Evolutionary conservation across 2,888 invertebrate species (phyloP).

Genomic region (Acronicta leporina): DNA sequence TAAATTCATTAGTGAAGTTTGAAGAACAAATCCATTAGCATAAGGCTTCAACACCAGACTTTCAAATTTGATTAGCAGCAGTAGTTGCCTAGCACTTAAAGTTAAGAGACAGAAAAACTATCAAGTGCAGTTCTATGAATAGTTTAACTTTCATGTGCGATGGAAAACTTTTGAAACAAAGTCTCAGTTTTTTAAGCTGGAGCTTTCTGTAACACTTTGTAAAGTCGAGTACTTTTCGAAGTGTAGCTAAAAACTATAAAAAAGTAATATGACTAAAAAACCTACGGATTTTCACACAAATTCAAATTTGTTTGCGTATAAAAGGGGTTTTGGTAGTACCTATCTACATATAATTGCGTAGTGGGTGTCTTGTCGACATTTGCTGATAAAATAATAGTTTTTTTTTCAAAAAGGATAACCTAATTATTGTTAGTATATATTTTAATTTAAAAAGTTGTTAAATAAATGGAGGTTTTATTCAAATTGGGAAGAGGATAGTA

Average conservation of each 20-base stretch:
- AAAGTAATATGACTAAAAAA: conserved; percentile 42
- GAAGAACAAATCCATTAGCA: conserved; percentile 32
- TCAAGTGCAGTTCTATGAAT: conserved; percentile 39
- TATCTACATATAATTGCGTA: neutral
- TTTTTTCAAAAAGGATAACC: no score
- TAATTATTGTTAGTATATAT: no score
- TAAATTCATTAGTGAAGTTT: conserved; percentile 41
- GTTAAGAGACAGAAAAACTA: conserved; percentile 11
- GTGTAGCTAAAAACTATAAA: conserved; percentile 28
- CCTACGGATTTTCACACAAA: conserved; percentile 35
- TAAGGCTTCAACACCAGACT: conserved; percentile 29
- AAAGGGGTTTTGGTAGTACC: conserved; percentile 6
- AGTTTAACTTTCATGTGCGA: conserved; percentile 37
- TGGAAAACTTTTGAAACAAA: conserved; percentile 32
- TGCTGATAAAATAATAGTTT: neutral
- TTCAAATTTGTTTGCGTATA: conserved; percentile 40
- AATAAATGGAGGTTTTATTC: neutral
- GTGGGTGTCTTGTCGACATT: conserved; percentile 14
- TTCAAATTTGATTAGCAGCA: conserved; percentile 35
- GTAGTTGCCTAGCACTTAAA: conserved; percentile 8
- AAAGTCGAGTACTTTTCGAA: conserved; percentile 14
- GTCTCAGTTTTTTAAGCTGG: conserved; percentile 1
- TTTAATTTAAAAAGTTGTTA: no score
- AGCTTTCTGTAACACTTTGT: no score
- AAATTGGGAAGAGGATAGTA: no score